phyloP scores from a whole-genome alignment of 2,113 vertebrate species.

The Sylvilagus bachmani region DNA sequence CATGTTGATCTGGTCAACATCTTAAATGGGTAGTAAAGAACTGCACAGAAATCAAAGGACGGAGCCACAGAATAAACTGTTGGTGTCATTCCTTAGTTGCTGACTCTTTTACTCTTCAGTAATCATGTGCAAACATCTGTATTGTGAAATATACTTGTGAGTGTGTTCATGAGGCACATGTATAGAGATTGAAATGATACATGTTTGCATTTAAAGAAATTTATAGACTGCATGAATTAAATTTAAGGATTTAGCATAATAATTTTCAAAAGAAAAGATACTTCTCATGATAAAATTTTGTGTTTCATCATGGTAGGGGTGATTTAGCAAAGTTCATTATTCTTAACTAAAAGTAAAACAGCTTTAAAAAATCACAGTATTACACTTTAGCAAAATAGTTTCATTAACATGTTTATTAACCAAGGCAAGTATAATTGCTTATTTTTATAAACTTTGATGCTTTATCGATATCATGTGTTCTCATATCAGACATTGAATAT shows the following conservation, averaged over 20 bases:
- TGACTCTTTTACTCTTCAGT: background rate
- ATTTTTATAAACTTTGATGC: background rate
- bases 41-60: background rate
- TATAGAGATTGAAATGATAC: background rate
- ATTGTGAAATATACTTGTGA: background rate
- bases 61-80: background rate
- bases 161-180: background rate
- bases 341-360: conserved; percentile 16
- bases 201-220: too few relatives aligned
- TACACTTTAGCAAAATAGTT: background rate
- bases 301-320: background rate
- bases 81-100: background rate
- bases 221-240: background rate
- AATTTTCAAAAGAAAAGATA: too few relatives aligned
- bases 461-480: background rate
- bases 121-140: background rate
- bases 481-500: background rate
- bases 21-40: background rate
- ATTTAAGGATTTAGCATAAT: background rate
- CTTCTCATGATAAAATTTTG: background rate
- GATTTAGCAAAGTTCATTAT: background rate
- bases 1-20: background rate
- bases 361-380: background rate
- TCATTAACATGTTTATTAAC: background rate
- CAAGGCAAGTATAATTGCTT: background rate